These are phyloP conservation scores for Malaclemys terrapin DNA, from an alignment of 2,113 vertebrate genomes.

Conservation along the genomic window DNA sequence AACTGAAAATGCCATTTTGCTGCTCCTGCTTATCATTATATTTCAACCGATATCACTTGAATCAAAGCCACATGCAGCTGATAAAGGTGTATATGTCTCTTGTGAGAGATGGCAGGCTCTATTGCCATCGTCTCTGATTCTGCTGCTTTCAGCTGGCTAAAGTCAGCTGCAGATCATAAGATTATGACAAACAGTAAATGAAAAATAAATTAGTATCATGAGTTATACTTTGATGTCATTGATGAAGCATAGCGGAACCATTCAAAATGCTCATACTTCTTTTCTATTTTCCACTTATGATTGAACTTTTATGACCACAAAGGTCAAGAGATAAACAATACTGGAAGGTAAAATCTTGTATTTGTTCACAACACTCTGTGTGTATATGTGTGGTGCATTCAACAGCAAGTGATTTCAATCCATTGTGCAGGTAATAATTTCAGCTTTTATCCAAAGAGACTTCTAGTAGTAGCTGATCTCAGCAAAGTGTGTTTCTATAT, in stretches of 20 bases:
- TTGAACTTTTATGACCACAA: not conserved
- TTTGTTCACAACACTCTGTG: not conserved
- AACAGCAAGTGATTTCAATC: not conserved
- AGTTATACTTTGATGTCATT: not conserved
- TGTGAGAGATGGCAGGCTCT: not conserved
- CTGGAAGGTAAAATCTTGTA: not conserved
- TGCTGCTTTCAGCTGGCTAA: not conserved
- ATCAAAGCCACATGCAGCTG: not conserved
- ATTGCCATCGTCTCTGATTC: slow-evolving; percentile 29
- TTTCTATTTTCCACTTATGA: not conserved
- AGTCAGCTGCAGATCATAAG: not conserved
- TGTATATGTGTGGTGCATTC: not conserved
- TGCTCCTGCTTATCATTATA: slow-evolving; percentile 42
- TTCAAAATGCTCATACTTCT: not conserved
- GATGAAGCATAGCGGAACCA: not conserved
- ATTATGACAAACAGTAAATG: not conserved
- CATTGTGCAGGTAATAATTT: not conserved
- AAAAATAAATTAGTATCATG: slow-evolving; percentile 4
- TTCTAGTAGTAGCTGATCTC: not conserved
- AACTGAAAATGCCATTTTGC: slow-evolving; percentile 24
- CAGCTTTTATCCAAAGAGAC: not conserved
- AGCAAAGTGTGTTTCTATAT: not conserved
- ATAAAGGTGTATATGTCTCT: not conserved
- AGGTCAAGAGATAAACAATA: not conserved
- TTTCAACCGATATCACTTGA: slow-evolving; percentile 20